Base-by-base conservation (phyloP, 2,113 vertebrate genomes). In the Pangasianodon gigas region DNA sequence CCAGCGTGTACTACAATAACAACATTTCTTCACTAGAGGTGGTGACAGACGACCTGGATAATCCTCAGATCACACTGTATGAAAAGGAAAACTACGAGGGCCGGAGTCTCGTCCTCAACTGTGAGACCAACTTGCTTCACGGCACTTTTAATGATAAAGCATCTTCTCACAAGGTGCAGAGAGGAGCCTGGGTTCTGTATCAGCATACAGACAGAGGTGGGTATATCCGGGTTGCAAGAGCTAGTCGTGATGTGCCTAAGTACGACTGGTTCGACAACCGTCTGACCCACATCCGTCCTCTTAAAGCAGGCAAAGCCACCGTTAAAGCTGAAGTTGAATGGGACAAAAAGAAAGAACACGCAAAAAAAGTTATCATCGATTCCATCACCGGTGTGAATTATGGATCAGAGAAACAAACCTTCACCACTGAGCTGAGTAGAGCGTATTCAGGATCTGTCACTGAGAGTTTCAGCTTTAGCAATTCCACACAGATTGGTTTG, bases 51-150 rank as follows among this genome's bases (percentile, higher is more conserved):
- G 71, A 85, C 54, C 83, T 89, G 51, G n/a, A 58, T 18, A 37
- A 89, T 85, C 88, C 88, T 52, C 88, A 89, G 88, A 89, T 89
- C 19, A 89, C 88, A 52, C 88, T 89, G 26, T 89, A 89, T 29
- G 88, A 89, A 32, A 10, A 85, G 18, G 1, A 18, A 9, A 51
- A 85, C 19, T 89, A 85, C 46, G 0, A 24, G 44, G 88, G 88
- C n/a, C 75, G 13, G 48, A 65, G 41, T 13, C 14, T 85, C 0
- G 82, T 89, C 41, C 88, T 85, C 52, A 51, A 71, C 69, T 6
- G 37, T 77, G 88, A 89, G 79, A 84, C 82, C 52, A 89, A 41
- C 18, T 21, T 89, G 69, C 1, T 3, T n/a, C 52, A 85, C 4
- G 82, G 88, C 54, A 2, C 0, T 37, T 85, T 89, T 58, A 60